These are phyloP conservation scores for Rhagoletis zephyria DNA, from an alignment of 1,140 invertebrate species.

Conservation along the genomic window DNA sequence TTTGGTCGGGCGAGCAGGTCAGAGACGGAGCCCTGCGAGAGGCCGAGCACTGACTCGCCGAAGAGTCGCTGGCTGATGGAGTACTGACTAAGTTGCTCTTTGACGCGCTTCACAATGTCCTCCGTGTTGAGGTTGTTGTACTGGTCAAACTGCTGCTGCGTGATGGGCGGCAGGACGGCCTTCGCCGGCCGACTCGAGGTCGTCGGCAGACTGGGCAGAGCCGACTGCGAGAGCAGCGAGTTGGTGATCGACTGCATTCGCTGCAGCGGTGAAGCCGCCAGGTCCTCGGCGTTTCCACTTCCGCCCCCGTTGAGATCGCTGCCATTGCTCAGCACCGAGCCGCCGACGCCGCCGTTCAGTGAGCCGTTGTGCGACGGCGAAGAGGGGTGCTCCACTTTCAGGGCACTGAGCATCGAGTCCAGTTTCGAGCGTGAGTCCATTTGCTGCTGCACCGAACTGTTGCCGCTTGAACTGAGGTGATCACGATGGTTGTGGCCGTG, in stretches of 20 bases:
- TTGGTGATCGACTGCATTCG: constrained; percentile 98
- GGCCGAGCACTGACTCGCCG: constrained; percentile 95
- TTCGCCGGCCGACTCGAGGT: constrained; percentile 90
- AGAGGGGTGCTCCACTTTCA: too few relatives aligned
- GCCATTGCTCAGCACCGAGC: too few relatives aligned
- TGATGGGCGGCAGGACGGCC: constrained; percentile 96
- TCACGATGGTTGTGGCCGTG: too few relatives aligned
- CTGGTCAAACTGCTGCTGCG: constrained; percentile 98
- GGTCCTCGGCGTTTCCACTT: too few relatives aligned
- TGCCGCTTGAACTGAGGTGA: too few relatives aligned
- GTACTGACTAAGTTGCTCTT: constrained; percentile 97
- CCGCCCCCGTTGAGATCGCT: too few relatives aligned
- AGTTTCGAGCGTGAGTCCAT: too few relatives aligned
- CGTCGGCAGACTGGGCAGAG: constrained; percentile 84
- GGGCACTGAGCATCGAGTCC: too few relatives aligned
- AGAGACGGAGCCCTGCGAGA: constrained; percentile 96
- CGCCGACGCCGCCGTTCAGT: too few relatives aligned
- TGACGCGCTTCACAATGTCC: constrained; percentile 97
- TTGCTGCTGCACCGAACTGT: too few relatives aligned
- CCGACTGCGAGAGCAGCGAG: constrained; percentile 92
- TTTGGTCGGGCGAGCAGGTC: constrained; percentile 95
- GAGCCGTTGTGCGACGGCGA: too few relatives aligned
- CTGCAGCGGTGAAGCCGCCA: too few relatives aligned
- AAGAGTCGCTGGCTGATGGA: constrained; percentile 98
- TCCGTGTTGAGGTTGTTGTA: constrained; percentile 99